Percentiles rank a stretch among this genome's conserved stretches.
These are phyloP conservation scores for Megaceryle alcyon DNA, from an alignment of 2,797 vertebrate genomes.

Conservation along the genomic window DNA sequence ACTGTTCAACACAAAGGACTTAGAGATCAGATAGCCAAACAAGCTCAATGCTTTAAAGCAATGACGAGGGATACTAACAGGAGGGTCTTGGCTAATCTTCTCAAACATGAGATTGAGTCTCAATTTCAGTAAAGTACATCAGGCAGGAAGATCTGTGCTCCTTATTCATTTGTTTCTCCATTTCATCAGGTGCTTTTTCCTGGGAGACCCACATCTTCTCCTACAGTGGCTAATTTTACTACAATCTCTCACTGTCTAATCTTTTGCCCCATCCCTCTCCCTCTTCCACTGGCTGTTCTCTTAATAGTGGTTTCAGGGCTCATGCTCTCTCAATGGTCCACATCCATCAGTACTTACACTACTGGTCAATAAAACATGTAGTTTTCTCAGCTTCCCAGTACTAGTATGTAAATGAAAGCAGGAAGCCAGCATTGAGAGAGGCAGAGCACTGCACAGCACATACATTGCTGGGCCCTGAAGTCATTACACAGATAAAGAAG, in stretches of 20 bases:
- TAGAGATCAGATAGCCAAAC: background rate
- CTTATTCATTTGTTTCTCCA: background rate
- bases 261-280: background rate
- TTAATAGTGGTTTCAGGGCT: background rate
- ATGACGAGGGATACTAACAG: background rate
- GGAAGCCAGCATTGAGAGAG: background rate
- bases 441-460: background rate
- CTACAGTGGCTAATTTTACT: background rate
- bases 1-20: background rate
- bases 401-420: fast-evolving
- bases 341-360: background rate
- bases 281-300: background rate
- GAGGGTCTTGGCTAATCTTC: background rate
- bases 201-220: background rate
- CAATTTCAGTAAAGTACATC: background rate
- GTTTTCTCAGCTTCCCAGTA: background rate
- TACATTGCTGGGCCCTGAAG: background rate
- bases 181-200: background rate
- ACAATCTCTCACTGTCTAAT: background rate
- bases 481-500: background rate
- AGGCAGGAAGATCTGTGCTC: background rate
- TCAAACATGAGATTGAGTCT: background rate
- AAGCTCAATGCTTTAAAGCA: background rate
- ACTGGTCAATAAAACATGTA: background rate
- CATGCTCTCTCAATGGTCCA: background rate